Evolutionary conservation across 1,140 invertebrate genomes (phyloP), one percentile per base, ranked within the genome.

Genomic region (Leucophenga varia): DNA sequence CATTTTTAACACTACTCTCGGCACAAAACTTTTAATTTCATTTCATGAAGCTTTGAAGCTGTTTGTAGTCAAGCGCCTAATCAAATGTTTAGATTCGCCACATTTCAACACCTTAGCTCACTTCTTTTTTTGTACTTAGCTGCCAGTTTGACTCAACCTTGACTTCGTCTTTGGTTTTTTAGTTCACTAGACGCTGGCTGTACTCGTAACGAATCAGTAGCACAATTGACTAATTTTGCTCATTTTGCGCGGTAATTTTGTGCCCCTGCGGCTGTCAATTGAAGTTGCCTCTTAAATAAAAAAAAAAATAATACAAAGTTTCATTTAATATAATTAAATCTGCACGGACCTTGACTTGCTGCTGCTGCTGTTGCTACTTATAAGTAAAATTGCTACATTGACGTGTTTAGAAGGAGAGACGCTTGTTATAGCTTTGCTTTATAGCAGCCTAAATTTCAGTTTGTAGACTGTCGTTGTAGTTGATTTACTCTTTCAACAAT

Each of bases 261-360:
- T 42, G 22, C 20, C 21, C 50, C 35, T 14, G 19, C 5, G 7
- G 7, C 8, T 34, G 21, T 22, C 7, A 19, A 14, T 43, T 32
- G 45, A 10, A 10, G 35, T 39, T 37, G 18, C 21, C 30, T 22
- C 21, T 35, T 43, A 28, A 16, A 25, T 18, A 34, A 35, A 21
- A 55, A 55, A 52, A 50, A 55, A 58, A 69, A 69, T 64, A 69
- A 61, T 69, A 65, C 65, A 69, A 69, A 69, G 61, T 69, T 69
- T 69, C 69, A 64, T 61, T 35, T 44, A 67, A 67, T 68, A 67
- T 67, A 67, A 67, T 67, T 67, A 67, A 67, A 63, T 67, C 68
- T 65, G 58, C 63, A 49, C 53, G 68, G 63, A 67, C 63, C 63
- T 67, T 67, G 63, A 63, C 63, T 46, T 61, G 63, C 63, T 64